Evolutionary conservation across 2,113 vertebrate genomes (phyloP), one percentile per base, ranked within the genome.

Genomic region (Brachypodius melanocephalos): DNA sequence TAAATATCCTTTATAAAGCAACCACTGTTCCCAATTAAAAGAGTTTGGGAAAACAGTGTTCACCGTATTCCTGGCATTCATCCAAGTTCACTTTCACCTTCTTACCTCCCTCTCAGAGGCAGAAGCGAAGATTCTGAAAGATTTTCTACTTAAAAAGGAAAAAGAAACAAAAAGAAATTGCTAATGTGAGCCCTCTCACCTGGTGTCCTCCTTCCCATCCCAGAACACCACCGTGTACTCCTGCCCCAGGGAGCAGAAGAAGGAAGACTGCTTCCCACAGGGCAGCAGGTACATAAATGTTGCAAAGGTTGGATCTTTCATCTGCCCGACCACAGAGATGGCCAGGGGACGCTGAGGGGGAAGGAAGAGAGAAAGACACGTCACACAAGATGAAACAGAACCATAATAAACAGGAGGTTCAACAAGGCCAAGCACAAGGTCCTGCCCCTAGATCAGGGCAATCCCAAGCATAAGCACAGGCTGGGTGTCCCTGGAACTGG

Each of bases 271-370:
- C 89, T 94, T 98, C 94, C 98, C 98, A 21, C 98, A 99, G 69
- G 97, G 81, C 6, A 99, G 96, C 54, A 98, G 48, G 83, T 99
- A 99, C 97, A 98, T 98, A 71, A 99, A 98, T 6, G 98, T 98
- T 7, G 99, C 97, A 87, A 99, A 99, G 73, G 98, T 98, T 1
- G 99, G 99, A 58, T 99, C 98, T 97, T 99, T 98, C 99, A 99
- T 99, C 89, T 98, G 98, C 72, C 98, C 98, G 17, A 99, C 97
- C 68, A 99, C 98, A 12, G 98, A 98, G 82, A 95, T 40, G 49
- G 99, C 99, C 96, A 98, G 84, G 0, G 99, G 99, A 29, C 99
- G 98, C 99, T 99, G 96, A 8, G 34, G 51, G 59, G 73, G 86
- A 75, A 95, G 57, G 89, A 59, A 68, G 51, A 75, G 36, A 36